Evolutionary conservation across 2,888 invertebrate genomes (phyloP).

Genomic region (Nemotelus nigrinus): DNA sequence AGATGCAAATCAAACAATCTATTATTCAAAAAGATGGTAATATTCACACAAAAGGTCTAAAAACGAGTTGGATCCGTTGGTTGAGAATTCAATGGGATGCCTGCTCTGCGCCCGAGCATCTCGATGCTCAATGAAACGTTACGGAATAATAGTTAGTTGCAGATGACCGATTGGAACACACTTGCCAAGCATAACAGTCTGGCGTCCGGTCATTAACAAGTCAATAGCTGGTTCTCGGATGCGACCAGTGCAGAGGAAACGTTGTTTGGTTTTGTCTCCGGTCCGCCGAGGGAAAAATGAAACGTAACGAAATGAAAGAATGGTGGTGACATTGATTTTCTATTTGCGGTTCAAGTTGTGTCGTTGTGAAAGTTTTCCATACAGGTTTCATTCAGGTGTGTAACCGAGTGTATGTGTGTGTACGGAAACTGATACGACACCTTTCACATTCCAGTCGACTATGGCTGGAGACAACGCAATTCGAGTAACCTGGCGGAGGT

Average conservation of each 20-base stretch:
- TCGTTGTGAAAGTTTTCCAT: conserved; percentile 39
- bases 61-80: background rate
- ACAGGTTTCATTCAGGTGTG: conserved; percentile 32
- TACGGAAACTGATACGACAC: conserved; percentile 28
- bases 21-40: background rate
- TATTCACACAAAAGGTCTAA: background rate
- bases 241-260: background rate
- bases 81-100: background rate
- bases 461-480: no score
- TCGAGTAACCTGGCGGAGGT: no score
- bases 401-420: background rate
- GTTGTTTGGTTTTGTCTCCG: background rate
- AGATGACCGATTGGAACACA: conserved; percentile 26
- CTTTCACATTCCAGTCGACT: conserved; percentile 31
- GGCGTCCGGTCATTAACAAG: conserved; percentile 35
- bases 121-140: conserved; percentile 33
- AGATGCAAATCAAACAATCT: conserved; percentile 2
- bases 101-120: background rate
- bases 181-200: conserved; percentile 32
- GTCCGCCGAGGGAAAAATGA: conserved; percentile 6
- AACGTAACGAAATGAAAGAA: background rate
- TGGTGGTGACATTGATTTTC: conserved; percentile 39
- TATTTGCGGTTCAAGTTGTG: conserved; percentile 20
- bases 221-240: conserved; percentile 15
- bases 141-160: background rate